Conservation (phyloP, 2,888 invertebrate species). For the Cephus rjabovi region DNA sequence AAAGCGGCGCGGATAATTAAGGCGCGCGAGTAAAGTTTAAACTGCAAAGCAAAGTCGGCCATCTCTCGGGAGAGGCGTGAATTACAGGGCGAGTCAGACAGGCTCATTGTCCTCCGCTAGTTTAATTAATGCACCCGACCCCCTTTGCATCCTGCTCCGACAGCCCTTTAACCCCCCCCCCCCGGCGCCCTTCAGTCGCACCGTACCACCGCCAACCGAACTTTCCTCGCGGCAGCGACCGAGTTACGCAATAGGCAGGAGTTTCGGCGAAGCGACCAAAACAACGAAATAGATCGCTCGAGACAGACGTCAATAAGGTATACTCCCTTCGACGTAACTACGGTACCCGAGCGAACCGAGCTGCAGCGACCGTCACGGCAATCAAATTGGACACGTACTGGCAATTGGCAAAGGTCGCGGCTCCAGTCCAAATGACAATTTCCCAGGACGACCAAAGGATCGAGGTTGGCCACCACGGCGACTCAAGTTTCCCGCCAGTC, state of each 20-base stretch:
- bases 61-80: slow-evolving; percentile 50
- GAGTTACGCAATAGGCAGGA: not conserved
- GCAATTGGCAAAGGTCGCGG: too few relatives aligned
- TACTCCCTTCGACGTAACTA: not conserved
- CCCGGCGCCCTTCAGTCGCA: not conserved
- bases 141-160: slow-evolving; percentile 25
- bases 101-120: slow-evolving; percentile 64
- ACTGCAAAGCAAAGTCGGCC: slow-evolving; percentile 51
- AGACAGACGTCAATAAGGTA: not conserved
- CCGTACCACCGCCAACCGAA: not conserved
- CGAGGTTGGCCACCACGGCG: slow-evolving; percentile 28
- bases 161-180: slow-evolving; percentile 34
- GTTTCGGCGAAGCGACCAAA: not conserved
- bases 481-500: slow-evolving; percentile 22
- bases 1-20: slow-evolving; percentile 33
- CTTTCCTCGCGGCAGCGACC: not conserved
- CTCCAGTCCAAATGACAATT: too few relatives aligned
- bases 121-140: slow-evolving; percentile 65
- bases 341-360: not conserved
- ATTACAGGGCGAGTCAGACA: slow-evolving; percentile 56
- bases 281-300: not conserved
- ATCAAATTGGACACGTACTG: too few relatives aligned
- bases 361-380: too few relatives aligned
- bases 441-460: not conserved
- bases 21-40: slow-evolving; percentile 35